A percentile compares a stretch with the other conserved stretches of the same genome.
Evolutionary conservation across 2,797 vertebrate species (phyloP).

Genomic region (Xiphophorus birchmanni): DNA sequence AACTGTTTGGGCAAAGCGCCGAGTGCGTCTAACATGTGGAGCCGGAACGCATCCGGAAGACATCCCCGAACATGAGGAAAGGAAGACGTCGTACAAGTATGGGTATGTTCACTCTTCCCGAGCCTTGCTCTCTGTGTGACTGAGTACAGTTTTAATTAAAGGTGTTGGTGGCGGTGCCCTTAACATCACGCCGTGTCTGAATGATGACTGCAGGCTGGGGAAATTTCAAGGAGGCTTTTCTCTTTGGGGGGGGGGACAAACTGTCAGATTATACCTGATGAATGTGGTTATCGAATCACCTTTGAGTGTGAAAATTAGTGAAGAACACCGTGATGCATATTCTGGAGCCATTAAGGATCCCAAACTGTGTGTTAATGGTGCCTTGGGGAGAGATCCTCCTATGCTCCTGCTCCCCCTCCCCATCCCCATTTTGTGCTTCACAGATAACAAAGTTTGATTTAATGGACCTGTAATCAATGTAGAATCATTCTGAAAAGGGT

Average conservation of each 20-base stretch:
- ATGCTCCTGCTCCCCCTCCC: background rate
- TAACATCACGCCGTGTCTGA: slow-evolving; percentile 38
- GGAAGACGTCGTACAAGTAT: slow-evolving; percentile 74
- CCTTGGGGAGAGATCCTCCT: background rate
- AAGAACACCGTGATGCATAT: slow-evolving; percentile 14
- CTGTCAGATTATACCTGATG: slow-evolving; percentile 45
- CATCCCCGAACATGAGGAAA: slow-evolving; percentile 67
- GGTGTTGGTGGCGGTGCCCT: slow-evolving; percentile 29
- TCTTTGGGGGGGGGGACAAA: background rate
- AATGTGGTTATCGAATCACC: slow-evolving; percentile 39
- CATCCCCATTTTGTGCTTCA: background rate
- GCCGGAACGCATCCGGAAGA: slow-evolving; percentile 61
- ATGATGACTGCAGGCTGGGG: slow-evolving; percentile 53
- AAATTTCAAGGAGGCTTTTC: slow-evolving; percentile 29
- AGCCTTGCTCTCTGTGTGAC: slow-evolving; percentile 29
- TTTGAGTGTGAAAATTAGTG: slow-evolving; percentile 13
- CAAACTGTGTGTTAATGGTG: background rate
- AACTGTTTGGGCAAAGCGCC: slow-evolving; percentile 57
- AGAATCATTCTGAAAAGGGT: background rate
- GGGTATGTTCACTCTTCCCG: slow-evolving; percentile 73
- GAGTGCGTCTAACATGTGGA: slow-evolving; percentile 75
- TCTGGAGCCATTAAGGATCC: background rate
- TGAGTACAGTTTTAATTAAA: slow-evolving; percentile 45
- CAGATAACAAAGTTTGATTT: background rate
- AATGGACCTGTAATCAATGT: background rate